Percentiles rank a stretch among this genome's conserved stretches.
Evolutionary conservation across 2,888 invertebrate species (phyloP).

Genomic region (Tetragonula carbonaria): DNA sequence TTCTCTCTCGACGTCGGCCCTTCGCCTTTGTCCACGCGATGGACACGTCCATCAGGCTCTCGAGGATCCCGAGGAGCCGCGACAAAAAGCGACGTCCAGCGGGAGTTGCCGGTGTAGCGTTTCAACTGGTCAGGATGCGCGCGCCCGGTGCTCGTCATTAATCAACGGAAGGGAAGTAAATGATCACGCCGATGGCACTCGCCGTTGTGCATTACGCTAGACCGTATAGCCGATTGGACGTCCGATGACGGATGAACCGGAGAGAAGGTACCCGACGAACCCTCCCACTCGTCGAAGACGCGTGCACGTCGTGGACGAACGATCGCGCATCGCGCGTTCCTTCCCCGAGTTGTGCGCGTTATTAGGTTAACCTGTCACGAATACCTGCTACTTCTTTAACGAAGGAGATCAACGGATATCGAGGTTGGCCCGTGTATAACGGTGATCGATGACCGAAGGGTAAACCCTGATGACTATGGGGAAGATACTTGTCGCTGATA

Average conservation of each 20-base stretch:
- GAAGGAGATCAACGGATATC: slow-evolving; percentile 33
- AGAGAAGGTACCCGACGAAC: slow-evolving; percentile 55
- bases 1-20: slow-evolving; percentile 23
- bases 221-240: slow-evolving; percentile 66
- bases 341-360: slow-evolving; percentile 26
- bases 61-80: slow-evolving; percentile 14
- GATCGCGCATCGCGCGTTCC: slow-evolving; percentile 13
- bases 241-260: slow-evolving; percentile 76
- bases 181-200: slow-evolving; percentile 73
- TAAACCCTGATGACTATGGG: slow-evolving; percentile 14
- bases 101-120: slow-evolving; percentile 63
- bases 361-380: slow-evolving; percentile 32
- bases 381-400: slow-evolving; percentile 31
- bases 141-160: slow-evolving; percentile 70
- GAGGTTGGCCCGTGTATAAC: slow-evolving; percentile 5
- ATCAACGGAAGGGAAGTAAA: slow-evolving; percentile 74
- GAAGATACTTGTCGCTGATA: slow-evolving; percentile 31
- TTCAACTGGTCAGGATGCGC: slow-evolving; percentile 67
- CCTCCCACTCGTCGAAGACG: slow-evolving; percentile 6
- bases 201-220: slow-evolving; percentile 45
- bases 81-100: slow-evolving; percentile 58
- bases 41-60: slow-evolving; percentile 55
- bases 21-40: slow-evolving; percentile 48
- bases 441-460: slow-evolving; percentile 47
- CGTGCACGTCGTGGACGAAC: slow-evolving; percentile 38